These are phyloP conservation scores for Aurelia aurita DNA, from an alignment of 30 jellyfish, hydroid and myxozoan genomes.

Conservation along the genomic window DNA sequence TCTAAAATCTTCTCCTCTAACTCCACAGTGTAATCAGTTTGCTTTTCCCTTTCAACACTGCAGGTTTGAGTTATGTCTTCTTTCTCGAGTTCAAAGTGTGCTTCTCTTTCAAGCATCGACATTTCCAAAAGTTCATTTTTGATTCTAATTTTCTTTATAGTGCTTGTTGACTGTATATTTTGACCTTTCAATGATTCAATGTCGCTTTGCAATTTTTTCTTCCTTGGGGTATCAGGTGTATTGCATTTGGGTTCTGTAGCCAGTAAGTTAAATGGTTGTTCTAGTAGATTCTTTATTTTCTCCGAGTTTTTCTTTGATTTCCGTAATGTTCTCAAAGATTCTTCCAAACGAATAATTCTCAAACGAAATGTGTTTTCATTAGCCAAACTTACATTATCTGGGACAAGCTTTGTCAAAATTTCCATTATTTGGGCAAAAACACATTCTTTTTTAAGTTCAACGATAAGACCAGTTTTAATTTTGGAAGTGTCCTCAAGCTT, in stretches of 20 bases:
- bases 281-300: not conserved
- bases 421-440: not conserved
- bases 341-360: not conserved
- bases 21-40: not conserved
- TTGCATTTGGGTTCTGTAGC: conserved; percentile 2
- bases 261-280: not conserved
- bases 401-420: conserved; percentile 6
- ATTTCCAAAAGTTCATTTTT: not conserved
- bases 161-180: conserved; percentile 1
- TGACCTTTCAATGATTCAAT: conserved; percentile 2
- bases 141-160: not conserved
- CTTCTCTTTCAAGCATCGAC: too few species aligned
- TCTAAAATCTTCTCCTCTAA: not conserved
- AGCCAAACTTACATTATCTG: not conserved
- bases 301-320: conserved; percentile 2
- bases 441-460: not conserved
- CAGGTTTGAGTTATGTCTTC: not conserved
- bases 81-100: not conserved
- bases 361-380: conserved; percentile 2
- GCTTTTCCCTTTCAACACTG: not conserved
- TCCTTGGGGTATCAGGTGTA: not conserved
- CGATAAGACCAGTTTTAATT: not conserved
- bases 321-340: not conserved
- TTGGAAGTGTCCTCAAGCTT: not conserved
- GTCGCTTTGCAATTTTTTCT: not conserved